These are phyloP conservation scores for Centropristis striata DNA, from an alignment of 2,113 vertebrate species.

Conservation along the genomic window DNA sequence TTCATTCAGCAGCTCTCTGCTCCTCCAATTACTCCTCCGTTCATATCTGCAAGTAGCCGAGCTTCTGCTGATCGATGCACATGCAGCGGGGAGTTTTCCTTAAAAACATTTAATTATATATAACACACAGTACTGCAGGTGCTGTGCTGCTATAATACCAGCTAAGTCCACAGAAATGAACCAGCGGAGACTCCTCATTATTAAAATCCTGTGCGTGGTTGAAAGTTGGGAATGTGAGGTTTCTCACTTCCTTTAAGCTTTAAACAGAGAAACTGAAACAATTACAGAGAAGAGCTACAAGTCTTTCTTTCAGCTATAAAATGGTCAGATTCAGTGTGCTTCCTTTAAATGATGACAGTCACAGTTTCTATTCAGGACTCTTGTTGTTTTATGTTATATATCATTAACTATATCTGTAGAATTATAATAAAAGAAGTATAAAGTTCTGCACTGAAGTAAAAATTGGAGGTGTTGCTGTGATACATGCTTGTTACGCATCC, in stretches of 20 bases:
- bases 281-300: not conserved
- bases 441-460: no score
- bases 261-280: not conserved
- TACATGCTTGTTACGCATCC: no score
- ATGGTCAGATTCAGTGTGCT: not conserved
- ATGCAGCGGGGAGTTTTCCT: no score
- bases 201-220: slow-evolving; percentile 22
- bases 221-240: not conserved
- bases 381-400: no score
- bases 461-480: no score
- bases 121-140: not conserved
- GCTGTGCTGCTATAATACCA: slow-evolving; percentile 1
- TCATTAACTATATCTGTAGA: no score
- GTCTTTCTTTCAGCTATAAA: not conserved
- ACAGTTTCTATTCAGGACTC: no score
- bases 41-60: no score
- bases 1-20: not conserved
- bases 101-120: no score
- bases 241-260: not conserved
- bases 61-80: not conserved
- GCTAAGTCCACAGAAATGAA: not conserved
- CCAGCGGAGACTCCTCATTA: slow-evolving; percentile 8
- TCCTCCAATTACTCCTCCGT: no score
- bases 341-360: not conserved
- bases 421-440: no score